Percentiles rank a stretch among this genome's conserved stretches.
Evolutionary conservation across 2,113 vertebrate genomes (phyloP).

Genomic region (Aphelocoma coerulescens): DNA sequence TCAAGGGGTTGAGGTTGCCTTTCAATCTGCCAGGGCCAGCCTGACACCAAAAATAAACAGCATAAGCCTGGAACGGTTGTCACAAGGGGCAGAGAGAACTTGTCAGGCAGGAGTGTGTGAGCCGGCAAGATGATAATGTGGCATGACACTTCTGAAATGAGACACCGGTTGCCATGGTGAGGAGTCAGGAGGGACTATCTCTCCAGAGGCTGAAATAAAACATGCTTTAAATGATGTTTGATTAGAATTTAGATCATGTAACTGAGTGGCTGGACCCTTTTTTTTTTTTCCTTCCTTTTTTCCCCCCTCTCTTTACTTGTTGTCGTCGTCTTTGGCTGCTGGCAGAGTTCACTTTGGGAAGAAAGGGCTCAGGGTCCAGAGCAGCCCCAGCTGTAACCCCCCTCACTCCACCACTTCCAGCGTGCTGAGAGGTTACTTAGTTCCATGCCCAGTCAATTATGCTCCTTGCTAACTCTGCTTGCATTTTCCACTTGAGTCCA

Average conservation of each 20-base stretch:
- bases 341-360: constrained; percentile 59
- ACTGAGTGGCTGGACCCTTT: constrained; percentile 85
- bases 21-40: constrained; percentile 74
- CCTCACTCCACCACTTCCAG: constrained; percentile 7
- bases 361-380: neutral
- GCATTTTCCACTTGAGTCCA: constrained; percentile 64
- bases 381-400: neutral
- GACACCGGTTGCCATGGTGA: constrained; percentile 97
- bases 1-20: constrained; percentile 78
- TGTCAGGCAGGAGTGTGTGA: constrained; percentile 92
- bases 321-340: constrained; percentile 71
- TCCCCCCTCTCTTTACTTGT: constrained; percentile 50
- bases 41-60: constrained; percentile 85
- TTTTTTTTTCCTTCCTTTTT: neutral
- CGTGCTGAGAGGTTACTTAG: constrained; percentile 59
- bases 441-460: constrained; percentile 63
- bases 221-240: constrained; percentile 99
- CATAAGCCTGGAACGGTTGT: constrained; percentile 78
- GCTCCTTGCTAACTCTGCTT: constrained; percentile 50
- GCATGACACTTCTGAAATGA: constrained; percentile 99
- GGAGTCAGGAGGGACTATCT: constrained; percentile 88
- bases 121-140: constrained; percentile 96
- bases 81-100: constrained; percentile 89
- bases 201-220: constrained; percentile 98
- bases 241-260: constrained; percentile 99